Evolutionary conservation across 2,888 invertebrate species (phyloP).

Genomic region (Aquatica leii): DNA sequence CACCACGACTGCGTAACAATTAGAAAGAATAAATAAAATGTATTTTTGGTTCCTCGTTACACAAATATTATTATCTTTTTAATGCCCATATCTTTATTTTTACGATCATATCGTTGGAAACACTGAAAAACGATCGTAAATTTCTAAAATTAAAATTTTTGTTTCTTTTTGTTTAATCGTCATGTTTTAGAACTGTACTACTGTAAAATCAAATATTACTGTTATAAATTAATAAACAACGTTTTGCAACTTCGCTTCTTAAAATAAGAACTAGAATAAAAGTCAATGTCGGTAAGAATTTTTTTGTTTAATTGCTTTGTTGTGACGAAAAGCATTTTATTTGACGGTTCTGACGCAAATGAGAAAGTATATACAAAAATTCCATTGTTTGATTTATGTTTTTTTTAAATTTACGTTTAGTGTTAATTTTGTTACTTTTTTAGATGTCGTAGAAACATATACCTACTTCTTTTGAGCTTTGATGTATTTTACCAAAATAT

Average conservation of each 20-base stretch:
- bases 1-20: too few species aligned
- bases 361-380: too few species aligned
- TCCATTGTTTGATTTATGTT: too few species aligned
- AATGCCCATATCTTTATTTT: not conserved
- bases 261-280: not conserved
- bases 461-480: too few species aligned
- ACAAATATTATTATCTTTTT: too few species aligned
- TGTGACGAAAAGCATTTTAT: not conserved
- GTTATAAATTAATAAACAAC: not conserved
- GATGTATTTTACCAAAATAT: too few species aligned
- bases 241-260: not conserved
- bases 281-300: not conserved
- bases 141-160: constrained; percentile 6
- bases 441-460: too few species aligned
- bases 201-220: not conserved
- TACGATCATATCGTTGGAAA: not conserved
- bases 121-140: not conserved
- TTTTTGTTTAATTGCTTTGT: not conserved
- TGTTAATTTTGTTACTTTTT: too few species aligned
- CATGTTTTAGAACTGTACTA: not conserved
- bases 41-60: too few species aligned
- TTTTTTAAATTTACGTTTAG: too few species aligned
- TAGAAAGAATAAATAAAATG: too few species aligned
- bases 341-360: not conserved
- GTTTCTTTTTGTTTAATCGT: not conserved